A percentile compares a stretch with the other conserved stretches of the same genome.
phyloP scores from a whole-genome alignment of 2,797 vertebrate genomes.

The Australoheros facetus region DNA sequence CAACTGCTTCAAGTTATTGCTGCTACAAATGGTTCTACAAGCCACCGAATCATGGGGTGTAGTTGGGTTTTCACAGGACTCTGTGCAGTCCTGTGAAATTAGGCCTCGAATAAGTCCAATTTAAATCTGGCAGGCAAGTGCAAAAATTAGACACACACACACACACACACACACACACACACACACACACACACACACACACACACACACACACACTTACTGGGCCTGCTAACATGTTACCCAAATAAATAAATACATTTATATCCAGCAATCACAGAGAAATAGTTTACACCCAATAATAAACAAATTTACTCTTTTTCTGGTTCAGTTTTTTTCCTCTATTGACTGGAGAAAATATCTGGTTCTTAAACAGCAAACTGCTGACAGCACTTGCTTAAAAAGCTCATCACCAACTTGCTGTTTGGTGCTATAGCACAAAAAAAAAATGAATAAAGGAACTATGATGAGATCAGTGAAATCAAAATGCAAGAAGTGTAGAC shows the following conservation, averaged over 20 bases:
- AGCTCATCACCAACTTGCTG: neutral
- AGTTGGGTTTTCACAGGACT: neutral
- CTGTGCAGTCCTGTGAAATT: neutral
- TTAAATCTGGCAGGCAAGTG: neutral
- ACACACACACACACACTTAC: neutral
- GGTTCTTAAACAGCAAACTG: neutral
- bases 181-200: neutral
- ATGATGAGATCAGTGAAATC: no score
- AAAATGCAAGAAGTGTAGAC: neutral
- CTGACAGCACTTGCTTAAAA: neutral
- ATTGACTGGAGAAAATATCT: neutral
- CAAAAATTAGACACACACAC: neutral
- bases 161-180: neutral
- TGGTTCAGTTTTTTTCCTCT: neutral
- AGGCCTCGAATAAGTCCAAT: constrained; percentile 22
- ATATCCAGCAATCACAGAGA: neutral
- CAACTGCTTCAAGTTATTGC: neutral
- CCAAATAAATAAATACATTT: neutral
- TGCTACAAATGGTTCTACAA: neutral
- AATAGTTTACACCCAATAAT: neutral
- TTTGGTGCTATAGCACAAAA: neutral
- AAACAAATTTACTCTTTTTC: neutral
- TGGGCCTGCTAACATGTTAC: neutral
- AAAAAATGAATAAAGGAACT: fast-evolving
- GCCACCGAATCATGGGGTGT: neutral